Percentiles rank a stretch among this genome's conserved stretches.
phyloP scores from a whole-genome alignment of 2,888 invertebrate genomes.

The Scaptodrosophila latifasciaeformis region DNA sequence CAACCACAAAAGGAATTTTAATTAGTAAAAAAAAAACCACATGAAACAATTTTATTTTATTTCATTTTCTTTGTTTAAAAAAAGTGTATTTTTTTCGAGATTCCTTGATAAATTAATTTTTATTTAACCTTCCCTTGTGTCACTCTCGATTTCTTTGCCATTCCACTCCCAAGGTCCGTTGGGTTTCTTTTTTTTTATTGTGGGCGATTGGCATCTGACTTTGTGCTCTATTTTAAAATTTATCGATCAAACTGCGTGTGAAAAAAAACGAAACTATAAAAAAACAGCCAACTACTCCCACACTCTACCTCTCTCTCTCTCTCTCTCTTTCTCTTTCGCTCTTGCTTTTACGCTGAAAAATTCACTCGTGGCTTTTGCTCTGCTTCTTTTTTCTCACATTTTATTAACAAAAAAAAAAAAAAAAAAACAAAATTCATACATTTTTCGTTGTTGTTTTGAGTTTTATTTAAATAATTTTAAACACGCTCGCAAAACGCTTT shows the following conservation, averaged over 20 bases:
- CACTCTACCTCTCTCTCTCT: neutral
- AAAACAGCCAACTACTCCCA: slow-evolving; percentile 17
- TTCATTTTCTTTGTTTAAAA: too few relatives aligned
- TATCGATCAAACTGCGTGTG: slow-evolving; percentile 56
- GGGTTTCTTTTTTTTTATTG: neutral
- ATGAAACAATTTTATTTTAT: too few relatives aligned
- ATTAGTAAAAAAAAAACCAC: too few relatives aligned
- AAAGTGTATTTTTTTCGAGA: too few relatives aligned
- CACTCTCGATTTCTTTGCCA: too few relatives aligned
- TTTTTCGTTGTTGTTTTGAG: slow-evolving; percentile 9
- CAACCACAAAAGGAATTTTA: too few relatives aligned
- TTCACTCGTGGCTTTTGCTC: slow-evolving; percentile 10
- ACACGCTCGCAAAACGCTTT: slow-evolving; percentile 14
- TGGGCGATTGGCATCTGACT: too few relatives aligned
- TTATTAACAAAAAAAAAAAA: neutral
- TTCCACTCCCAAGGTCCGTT: too few relatives aligned
- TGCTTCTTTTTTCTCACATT: slow-evolving; percentile 3
- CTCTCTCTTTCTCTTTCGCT: neutral
- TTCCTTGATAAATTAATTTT: too few relatives aligned
- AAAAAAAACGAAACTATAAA: slow-evolving; percentile 12
- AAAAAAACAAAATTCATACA: neutral
- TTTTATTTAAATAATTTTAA: slow-evolving; percentile 32
- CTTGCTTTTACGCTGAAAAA: slow-evolving; percentile 24
- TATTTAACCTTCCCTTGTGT: too few relatives aligned
- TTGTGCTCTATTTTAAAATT: slow-evolving; percentile 50